These are phyloP conservation scores for Sinocyclocheilus anshuiensis DNA, from an alignment of 2,113 vertebrate genomes.

Conservation along the genomic window DNA sequence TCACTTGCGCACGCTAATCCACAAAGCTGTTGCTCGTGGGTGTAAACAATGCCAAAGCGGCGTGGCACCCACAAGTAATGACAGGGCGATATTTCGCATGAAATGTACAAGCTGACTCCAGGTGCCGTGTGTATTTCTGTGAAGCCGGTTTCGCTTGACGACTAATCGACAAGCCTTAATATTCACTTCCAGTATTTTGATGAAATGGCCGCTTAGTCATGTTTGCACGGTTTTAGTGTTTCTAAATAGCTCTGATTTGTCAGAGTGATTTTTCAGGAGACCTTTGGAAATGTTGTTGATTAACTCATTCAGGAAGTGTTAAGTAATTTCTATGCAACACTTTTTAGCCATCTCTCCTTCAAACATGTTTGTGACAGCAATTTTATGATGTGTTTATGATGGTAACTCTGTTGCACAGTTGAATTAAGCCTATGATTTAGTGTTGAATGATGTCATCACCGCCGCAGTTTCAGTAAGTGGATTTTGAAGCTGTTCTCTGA, in stretches of 20 bases:
- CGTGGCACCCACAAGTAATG: conserved; percentile 29
- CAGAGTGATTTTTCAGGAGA: background rate
- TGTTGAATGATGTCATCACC: background rate
- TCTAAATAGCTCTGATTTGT: background rate
- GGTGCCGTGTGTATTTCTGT: background rate
- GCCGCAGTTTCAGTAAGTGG: conserved; percentile 11
- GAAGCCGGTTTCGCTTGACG: background rate
- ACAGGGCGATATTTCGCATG: conserved; percentile 13
- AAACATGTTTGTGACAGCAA: background rate
- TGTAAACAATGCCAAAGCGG: conserved; percentile 47
- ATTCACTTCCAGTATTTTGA: conserved; percentile 5
- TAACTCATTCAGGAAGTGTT: background rate
- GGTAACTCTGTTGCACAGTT: background rate
- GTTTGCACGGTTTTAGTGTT: background rate
- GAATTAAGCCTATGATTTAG: background rate
- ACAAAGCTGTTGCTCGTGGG: conserved; percentile 45
- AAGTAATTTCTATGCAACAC: background rate
- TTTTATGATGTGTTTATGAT: background rate
- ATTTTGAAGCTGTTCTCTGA: conserved; percentile 7
- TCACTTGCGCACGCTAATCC: conserved; percentile 42
- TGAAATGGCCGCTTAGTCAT: background rate
- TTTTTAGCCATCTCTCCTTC: background rate
- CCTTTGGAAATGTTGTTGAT: background rate
- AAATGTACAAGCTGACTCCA: background rate
- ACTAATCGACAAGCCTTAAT: background rate